These are phyloP conservation scores for Oriolus oriolus DNA, from an alignment of 2,113 vertebrate genomes.

Conservation along the genomic window DNA sequence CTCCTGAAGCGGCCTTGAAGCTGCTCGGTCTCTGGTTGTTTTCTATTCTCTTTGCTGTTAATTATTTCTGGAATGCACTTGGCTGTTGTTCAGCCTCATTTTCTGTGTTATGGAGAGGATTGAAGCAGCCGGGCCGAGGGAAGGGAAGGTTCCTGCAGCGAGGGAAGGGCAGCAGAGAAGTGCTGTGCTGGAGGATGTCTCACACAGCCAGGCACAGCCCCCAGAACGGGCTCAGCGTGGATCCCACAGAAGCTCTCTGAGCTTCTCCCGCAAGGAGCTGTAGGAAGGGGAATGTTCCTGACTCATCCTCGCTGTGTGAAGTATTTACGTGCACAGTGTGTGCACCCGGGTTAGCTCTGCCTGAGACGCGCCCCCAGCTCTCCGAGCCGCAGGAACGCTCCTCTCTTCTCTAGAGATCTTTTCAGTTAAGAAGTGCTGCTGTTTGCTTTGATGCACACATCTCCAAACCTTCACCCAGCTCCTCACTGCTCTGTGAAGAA, in stretches of 20 bases:
- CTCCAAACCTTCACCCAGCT: neutral
- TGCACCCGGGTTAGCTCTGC: neutral
- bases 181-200: rapidly evolving
- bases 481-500: too few relatives aligned
- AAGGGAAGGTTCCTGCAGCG: neutral
- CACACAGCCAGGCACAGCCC: rapidly evolving
- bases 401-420: neutral
- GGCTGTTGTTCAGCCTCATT: neutral
- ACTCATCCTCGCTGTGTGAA: neutral
- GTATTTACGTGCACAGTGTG: neutral
- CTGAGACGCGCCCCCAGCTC: neutral
- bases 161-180: neutral
- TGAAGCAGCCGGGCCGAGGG: neutral
- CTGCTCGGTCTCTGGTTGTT: neutral
- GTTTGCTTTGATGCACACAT: neutral
- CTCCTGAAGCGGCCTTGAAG: neutral
- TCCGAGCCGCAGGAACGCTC: neutral
- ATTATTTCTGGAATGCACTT: neutral
- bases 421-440: neutral
- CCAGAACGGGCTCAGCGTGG: rapidly evolving
- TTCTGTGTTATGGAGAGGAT: neutral
- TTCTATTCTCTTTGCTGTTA: neutral
- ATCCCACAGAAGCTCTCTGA: neutral
- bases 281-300: neutral
- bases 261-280: neutral